Conservation (phyloP, 2,888 invertebrate species). For the Aphrophora alni region DNA sequence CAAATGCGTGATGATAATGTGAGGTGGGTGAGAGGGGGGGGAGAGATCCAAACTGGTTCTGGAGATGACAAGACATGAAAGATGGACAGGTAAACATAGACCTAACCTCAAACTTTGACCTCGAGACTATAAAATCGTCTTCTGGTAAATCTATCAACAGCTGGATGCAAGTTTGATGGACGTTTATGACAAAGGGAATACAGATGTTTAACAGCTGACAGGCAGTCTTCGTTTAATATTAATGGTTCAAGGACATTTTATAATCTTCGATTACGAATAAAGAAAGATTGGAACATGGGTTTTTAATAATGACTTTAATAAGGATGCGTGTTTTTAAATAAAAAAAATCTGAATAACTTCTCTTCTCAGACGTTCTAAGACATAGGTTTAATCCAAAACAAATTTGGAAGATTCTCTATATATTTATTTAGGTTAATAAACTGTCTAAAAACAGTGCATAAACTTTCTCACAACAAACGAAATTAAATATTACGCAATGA, state of each 20-base stretch:
- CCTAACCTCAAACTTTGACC: conserved; percentile 1
- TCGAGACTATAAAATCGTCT: background rate
- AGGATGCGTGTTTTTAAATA: no score
- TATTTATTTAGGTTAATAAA: no score
- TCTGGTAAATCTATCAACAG: background rate
- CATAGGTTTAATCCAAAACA: no score
- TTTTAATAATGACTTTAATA: no score
- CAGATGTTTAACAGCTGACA: conserved; percentile 6
- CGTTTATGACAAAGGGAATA: background rate
- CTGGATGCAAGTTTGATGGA: background rate
- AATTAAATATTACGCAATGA: no score
- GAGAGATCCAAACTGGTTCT: background rate
- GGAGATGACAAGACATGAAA: conserved; percentile 9
- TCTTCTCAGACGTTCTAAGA: no score
- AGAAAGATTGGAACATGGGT: background rate
- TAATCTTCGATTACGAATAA: background rate
- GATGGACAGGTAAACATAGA: conserved; percentile 5
- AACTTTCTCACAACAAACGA: no score
- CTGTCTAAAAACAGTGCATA: no score
- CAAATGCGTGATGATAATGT: background rate
- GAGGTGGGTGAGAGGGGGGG: background rate
- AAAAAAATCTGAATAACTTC: no score
- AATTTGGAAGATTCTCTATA: no score
- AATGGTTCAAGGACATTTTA: background rate
- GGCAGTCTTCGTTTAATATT: background rate